phyloP scores from a whole-genome alignment of 2,797 vertebrate species.

The Parauchenoglanis ngamensis region DNA sequence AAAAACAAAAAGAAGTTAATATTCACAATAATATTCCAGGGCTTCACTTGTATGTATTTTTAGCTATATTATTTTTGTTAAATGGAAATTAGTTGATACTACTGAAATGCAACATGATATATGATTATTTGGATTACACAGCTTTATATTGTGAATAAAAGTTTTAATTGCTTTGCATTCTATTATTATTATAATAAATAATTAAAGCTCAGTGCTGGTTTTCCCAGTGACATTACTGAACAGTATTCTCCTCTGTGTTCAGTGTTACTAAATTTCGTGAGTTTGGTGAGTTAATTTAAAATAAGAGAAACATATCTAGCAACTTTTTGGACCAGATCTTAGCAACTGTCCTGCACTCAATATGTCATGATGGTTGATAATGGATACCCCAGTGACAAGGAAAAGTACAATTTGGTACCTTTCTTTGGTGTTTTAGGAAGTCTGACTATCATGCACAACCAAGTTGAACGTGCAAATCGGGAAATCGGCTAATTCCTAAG shows the following conservation, averaged over 20 bases:
- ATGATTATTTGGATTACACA: constrained; percentile 14
- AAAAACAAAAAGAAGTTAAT: neutral
- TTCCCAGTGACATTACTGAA: too few species aligned
- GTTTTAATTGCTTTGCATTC: constrained; percentile 6
- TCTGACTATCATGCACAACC: neutral
- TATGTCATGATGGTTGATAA: neutral
- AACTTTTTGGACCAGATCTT: neutral
- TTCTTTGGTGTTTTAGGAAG: neutral
- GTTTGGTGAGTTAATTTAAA: neutral
- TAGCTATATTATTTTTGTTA: constrained; percentile 31
- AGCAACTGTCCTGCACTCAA: neutral
- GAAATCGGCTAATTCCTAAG: neutral
- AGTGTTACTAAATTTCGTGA: neutral
- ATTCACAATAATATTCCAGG: constrained; percentile 6
- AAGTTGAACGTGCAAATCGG: neutral
- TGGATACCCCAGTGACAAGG: neutral
- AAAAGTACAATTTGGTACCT: neutral
- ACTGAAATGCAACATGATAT: constrained; percentile 24
- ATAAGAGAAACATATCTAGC: neutral
- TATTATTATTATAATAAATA: neutral
- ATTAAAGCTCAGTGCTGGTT: neutral
- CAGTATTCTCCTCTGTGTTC: neutral
- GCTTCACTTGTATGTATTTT: constrained; percentile 8
- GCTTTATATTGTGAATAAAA: constrained; percentile 42
- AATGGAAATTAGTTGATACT: constrained; percentile 6